A percentile compares a stretch with the other conserved stretches of the same genome.
Evolutionary conservation across 92 coral and sea anemone species (phyloP).

Genomic region (Epizoanthus stellaris): DNA sequence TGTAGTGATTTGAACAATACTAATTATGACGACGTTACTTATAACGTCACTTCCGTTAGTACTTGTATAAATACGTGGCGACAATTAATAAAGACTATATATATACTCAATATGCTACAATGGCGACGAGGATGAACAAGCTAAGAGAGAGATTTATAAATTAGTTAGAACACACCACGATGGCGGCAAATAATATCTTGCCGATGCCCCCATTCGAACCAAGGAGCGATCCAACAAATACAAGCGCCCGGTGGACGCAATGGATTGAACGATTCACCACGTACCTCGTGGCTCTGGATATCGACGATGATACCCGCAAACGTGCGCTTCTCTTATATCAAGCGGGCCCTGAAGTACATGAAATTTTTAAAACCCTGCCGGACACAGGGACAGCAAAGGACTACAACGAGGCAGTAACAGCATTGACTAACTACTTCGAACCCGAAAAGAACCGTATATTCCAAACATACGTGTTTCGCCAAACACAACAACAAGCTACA

Average conservation of each 20-base stretch:
- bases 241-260: conserved; percentile 36
- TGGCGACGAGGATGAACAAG: conserved; percentile 38
- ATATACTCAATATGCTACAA: conserved; percentile 8
- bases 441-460: conserved; percentile 39
- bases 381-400: conserved; percentile 38
- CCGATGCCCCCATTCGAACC: conserved; percentile 35
- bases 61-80: not conserved
- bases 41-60: not conserved
- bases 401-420: conserved; percentile 20
- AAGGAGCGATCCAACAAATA: conserved; percentile 37
- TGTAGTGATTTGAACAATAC: no score
- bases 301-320: conserved; percentile 32
- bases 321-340: conserved; percentile 37
- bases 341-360: conserved; percentile 54
- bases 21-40: no score
- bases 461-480: not conserved
- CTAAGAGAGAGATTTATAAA: not conserved
- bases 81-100: no score
- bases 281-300: conserved; percentile 29
- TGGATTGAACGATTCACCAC: conserved; percentile 41
- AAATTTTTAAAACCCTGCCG: conserved; percentile 43
- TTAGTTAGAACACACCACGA: not conserved
- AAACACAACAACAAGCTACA: conserved; percentile 11
- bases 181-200: not conserved
- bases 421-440: conserved; percentile 34